These are phyloP conservation scores for Lerista edwardsae DNA, from an alignment of 2,797 vertebrate genomes.

Conservation along the genomic window DNA sequence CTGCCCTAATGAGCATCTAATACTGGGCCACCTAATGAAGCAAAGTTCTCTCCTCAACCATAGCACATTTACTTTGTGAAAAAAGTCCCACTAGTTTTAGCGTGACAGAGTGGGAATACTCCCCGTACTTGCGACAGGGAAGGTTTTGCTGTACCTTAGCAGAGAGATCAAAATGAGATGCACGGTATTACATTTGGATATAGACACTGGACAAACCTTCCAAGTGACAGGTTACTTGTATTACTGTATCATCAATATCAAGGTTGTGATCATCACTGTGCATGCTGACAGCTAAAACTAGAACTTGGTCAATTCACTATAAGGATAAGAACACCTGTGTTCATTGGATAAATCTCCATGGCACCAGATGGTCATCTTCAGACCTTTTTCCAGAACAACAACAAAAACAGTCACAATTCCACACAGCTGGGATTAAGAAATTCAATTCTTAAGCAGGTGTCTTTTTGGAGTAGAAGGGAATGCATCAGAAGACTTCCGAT, in stretches of 20 bases:
- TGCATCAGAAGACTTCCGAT: background rate
- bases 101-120: background rate
- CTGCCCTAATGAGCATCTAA: fast-evolving
- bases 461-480: background rate
- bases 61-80: background rate
- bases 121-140: background rate
- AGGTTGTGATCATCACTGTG: background rate
- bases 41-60: background rate
- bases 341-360: background rate
- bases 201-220: background rate
- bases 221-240: background rate
- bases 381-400: background rate
- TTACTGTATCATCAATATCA: too few species aligned
- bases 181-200: background rate
- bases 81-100: background rate
- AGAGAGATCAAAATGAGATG: background rate
- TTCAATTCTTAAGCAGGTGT: background rate
- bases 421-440: background rate
- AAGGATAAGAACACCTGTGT: background rate
- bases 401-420: background rate
- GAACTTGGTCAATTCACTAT: background rate
- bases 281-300: background rate
- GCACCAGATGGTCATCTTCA: background rate
- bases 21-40: background rate
- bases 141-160: background rate